phyloP scores from a whole-genome alignment of 1,140 invertebrate species.

The Drosophila sechellia region DNA sequence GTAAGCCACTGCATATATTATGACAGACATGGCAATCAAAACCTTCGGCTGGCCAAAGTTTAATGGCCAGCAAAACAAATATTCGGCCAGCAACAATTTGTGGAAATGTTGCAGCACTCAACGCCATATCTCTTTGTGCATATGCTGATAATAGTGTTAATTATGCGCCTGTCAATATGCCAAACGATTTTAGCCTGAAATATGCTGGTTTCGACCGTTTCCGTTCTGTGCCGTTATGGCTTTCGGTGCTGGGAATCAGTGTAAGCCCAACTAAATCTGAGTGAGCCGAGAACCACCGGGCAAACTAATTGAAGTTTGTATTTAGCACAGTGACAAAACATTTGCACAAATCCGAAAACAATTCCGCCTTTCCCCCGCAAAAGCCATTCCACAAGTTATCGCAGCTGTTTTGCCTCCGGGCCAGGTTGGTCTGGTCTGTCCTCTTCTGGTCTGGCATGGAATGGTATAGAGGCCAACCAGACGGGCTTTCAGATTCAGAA shows the following conservation, averaged over 20 bases:
- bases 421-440: too few species aligned
- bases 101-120: slow-evolving; percentile 26
- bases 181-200: slow-evolving; percentile 64
- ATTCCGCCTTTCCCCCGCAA: slow-evolving; percentile 20
- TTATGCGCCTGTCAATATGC: slow-evolving; percentile 77
- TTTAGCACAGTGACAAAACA: slow-evolving; percentile 66
- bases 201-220: slow-evolving; percentile 27
- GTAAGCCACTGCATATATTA: slow-evolving; percentile 16
- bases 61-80: slow-evolving; percentile 57
- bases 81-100: slow-evolving; percentile 33
- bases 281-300: slow-evolving; percentile 25
- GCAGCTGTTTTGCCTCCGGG: slow-evolving; percentile 41
- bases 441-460: not conserved
- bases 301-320: slow-evolving; percentile 71
- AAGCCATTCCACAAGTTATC: slow-evolving; percentile 52
- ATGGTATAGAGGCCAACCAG: slow-evolving; percentile 4
- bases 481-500: slow-evolving; percentile 19
- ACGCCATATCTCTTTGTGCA: slow-evolving; percentile 20
- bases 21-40: slow-evolving; percentile 60
- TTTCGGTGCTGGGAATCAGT: slow-evolving; percentile 16
- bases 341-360: slow-evolving; percentile 59
- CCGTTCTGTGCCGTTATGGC: slow-evolving; percentile 4
- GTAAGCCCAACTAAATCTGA: slow-evolving; percentile 31
- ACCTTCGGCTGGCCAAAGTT: slow-evolving; percentile 57
- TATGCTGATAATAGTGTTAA: slow-evolving; percentile 76